Evolutionary conservation across 2,113 vertebrate genomes (phyloP).

Genomic region (Pomatostomus ruficeps): DNA sequence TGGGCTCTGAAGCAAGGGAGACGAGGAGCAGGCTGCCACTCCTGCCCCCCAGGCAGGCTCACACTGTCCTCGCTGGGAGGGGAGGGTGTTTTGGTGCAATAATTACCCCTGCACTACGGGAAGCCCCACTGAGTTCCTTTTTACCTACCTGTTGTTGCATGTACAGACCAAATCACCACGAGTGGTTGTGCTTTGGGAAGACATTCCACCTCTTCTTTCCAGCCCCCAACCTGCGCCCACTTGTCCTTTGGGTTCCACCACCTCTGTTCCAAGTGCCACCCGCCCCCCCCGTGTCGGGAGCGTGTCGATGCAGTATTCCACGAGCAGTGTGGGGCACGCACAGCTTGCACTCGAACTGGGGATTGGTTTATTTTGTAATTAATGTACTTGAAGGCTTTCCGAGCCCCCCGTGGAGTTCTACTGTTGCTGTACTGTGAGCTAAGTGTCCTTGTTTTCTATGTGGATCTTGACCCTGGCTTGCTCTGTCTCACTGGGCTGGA

Average conservation of each 20-base stretch:
- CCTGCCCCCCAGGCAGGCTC: background rate
- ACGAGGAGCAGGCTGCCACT: background rate
- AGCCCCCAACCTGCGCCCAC: background rate
- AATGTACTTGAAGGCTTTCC: conserved; percentile 62
- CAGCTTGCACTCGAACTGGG: conserved; percentile 43
- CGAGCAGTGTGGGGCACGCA: conserved; percentile 5
- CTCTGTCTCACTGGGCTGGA: conserved; percentile 69
- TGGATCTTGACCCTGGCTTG: conserved; percentile 57
- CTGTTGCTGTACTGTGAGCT: conserved; percentile 60
- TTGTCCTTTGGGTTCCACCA: background rate
- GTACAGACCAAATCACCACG: conserved; percentile 30
- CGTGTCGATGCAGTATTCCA: conserved; percentile 64
- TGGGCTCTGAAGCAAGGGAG: background rate
- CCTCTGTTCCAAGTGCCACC: conserved; percentile 43
- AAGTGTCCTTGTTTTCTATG: conserved; percentile 64
- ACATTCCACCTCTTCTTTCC: conserved; percentile 19
- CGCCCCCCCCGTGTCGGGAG: conserved; percentile 8
- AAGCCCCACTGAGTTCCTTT: conserved; percentile 27
- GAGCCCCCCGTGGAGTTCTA: conserved; percentile 27
- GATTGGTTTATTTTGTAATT: conserved; percentile 37
- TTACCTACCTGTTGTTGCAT: conserved; percentile 41
- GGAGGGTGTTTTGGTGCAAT: conserved; percentile 49
- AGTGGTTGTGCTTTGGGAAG: conserved; percentile 24
- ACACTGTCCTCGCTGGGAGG: background rate
- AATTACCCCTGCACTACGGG: conserved; percentile 32